Evolutionary conservation across 92 coral and sea anemone genomes (phyloP).

Genomic region (Epizoanthus ramosus): DNA sequence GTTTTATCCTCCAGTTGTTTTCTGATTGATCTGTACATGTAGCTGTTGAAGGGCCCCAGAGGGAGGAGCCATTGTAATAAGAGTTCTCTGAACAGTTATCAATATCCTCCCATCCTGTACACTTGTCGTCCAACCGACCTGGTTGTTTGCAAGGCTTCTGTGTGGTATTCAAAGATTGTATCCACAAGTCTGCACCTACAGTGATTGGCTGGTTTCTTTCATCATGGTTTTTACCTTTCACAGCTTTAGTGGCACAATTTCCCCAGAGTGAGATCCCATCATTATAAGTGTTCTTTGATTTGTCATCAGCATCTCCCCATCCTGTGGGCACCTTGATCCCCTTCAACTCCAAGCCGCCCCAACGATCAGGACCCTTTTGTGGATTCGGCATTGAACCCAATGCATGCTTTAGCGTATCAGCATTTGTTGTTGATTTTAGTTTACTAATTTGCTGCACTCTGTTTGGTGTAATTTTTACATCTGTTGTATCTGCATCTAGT

Average conservation of each 20-base stretch:
- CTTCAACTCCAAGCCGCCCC: constrained; percentile 81
- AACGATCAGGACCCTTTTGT: constrained; percentile 75
- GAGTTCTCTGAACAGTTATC: too few relatives aligned
- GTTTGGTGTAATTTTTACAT: constrained; percentile 65
- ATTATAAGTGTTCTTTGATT: constrained; percentile 63
- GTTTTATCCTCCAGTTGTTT: constrained; percentile 25
- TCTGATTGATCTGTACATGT: too few relatives aligned
- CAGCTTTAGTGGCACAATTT: neutral
- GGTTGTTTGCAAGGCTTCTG: too few relatives aligned
- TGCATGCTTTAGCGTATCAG: constrained; percentile 60
- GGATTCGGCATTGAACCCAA: constrained; percentile 81
- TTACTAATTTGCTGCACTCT: constrained; percentile 73
- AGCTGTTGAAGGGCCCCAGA: too few relatives aligned
- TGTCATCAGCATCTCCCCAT: constrained; percentile 65
- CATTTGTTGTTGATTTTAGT: constrained; percentile 85
- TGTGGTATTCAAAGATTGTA: too few relatives aligned
- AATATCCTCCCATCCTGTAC: too few relatives aligned
- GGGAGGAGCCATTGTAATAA: too few relatives aligned
- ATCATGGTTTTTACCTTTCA: neutral
- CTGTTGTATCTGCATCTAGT: neutral
- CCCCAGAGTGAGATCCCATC: constrained; percentile 77
- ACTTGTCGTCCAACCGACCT: too few relatives aligned
- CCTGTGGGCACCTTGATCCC: constrained; percentile 50
- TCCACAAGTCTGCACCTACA: neutral
- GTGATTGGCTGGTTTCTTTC: neutral